Percentiles rank a stretch among this genome's conserved stretches.
phyloP scores from a whole-genome alignment of 2,113 vertebrate genomes.

The Strix uralensis region DNA sequence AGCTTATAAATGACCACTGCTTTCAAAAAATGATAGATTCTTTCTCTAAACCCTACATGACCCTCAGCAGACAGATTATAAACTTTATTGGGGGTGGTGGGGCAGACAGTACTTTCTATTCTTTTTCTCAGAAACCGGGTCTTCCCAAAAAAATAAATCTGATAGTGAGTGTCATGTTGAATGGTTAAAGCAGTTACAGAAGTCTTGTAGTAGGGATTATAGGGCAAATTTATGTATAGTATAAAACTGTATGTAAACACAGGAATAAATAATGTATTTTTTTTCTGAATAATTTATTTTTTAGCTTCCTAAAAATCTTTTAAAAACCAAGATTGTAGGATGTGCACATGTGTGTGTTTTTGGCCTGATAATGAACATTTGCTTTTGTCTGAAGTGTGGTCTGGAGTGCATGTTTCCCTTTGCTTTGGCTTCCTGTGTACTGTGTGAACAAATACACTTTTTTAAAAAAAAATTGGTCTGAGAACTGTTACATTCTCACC shows the following conservation, averaged over 20 bases:
- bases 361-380: constrained; percentile 1
- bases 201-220: neutral
- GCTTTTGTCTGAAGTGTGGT: neutral
- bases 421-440: constrained; percentile 28
- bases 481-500: neutral
- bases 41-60: neutral
- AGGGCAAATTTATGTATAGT: neutral
- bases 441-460: constrained; percentile 22
- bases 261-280: neutral
- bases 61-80: neutral
- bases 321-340: neutral
- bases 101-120: neutral
- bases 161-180: neutral
- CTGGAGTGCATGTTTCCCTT: neutral
- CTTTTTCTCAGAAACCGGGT: neutral
- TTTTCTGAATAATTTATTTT: neutral
- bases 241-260: neutral
- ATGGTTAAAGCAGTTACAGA: neutral
- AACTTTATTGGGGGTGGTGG: neutral
- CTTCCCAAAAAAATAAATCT: neutral
- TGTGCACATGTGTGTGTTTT: neutral
- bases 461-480: neutral
- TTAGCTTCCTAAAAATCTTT: neutral
- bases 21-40: neutral
- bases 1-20: neutral